Conservation (phyloP, 2,113 vertebrate species). For the Acrocephalus arundinaceus region DNA sequence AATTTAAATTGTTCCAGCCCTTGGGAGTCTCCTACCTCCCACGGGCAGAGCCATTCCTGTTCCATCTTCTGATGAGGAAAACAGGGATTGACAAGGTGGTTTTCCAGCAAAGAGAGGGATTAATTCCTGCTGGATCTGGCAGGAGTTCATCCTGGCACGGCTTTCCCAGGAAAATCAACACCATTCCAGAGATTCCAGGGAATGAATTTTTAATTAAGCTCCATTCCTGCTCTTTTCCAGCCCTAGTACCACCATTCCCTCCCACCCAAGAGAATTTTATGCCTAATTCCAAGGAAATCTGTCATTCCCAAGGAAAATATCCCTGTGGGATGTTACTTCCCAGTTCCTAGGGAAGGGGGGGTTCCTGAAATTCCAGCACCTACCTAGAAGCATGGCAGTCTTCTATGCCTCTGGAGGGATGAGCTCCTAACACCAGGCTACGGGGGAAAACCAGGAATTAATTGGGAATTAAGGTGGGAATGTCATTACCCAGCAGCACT, state of each 20-base stretch:
- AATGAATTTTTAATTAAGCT: not conserved
- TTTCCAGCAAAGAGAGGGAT: not conserved
- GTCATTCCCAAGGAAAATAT: not conserved
- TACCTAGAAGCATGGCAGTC: not conserved
- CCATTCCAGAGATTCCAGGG: not conserved
- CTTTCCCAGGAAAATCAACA: not conserved
- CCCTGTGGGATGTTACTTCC: accelerated
- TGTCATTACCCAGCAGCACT: not conserved
- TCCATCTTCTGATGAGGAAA: accelerated
- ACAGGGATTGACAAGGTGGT: not conserved
- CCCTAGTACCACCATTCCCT: no score
- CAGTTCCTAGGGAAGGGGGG: accelerated
- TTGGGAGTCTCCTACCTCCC: not conserved
- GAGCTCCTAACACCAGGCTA: not conserved
- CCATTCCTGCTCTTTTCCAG: not conserved
- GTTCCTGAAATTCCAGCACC: not conserved
- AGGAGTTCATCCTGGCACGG: accelerated
- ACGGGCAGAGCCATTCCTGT: accelerated
- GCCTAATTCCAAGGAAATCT: not conserved
- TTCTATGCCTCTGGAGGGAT: not conserved
- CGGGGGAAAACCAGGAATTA: not conserved
- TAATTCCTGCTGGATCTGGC: not conserved
- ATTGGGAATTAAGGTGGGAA: not conserved
- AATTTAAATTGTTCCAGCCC: not conserved
- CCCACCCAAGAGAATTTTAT: not conserved